Base-by-base conservation (phyloP, 1,140 invertebrate genomes). In the Leptonema lineaticorne region DNA sequence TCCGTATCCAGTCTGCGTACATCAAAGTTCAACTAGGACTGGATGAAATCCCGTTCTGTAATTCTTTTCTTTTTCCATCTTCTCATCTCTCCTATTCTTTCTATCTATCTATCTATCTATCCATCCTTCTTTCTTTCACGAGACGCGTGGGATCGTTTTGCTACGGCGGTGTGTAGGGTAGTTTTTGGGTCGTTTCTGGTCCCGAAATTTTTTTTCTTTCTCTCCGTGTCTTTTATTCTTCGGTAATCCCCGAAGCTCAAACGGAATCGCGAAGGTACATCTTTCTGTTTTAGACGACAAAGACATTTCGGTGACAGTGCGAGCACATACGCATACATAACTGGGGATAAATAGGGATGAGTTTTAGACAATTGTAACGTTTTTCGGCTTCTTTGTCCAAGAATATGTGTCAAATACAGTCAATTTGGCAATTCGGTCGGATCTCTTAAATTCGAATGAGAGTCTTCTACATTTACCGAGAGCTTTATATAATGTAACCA, bases 241-340 rank as follows among this genome's bases (percentile, higher is more conserved):
- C 50, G 20, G 50, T 53, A 53, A 53, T 53, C 50, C 50, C 22
- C 22, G 50, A 53, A 53, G 50, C 50, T 53, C 50, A 24, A 24
- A 24, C 24, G 22, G 50, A 11, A 53, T 41, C 37, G 22, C 5
- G 20, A 26, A 53, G 50, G 50, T 53, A 53, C 27, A 53, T 53
- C 50, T 53, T 53, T 53, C 22, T 53, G 50, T 53, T 53, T 53
- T 53, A 53, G 50, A 53, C 24, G n/a, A 53, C 50, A 53, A 53
- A 53, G 22, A n/a, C 20, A 7, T 53, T 16, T n/a, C 2, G 37
- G 37, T n/a, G n/a, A n/a, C n/a, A n/a, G n/a, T n/a, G n/a, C n/a
- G n/a, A n/a, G n/a, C n/a, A n/a, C n/a, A n/a, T n/a, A n/a, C n/a
- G n/a, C n/a, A n/a, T n/a, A n/a, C n/a, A n/a, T n/a, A n/a, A n/a